phyloP scores from a whole-genome alignment of 1,140 invertebrate species.

The Chironomus tepperi region DNA sequence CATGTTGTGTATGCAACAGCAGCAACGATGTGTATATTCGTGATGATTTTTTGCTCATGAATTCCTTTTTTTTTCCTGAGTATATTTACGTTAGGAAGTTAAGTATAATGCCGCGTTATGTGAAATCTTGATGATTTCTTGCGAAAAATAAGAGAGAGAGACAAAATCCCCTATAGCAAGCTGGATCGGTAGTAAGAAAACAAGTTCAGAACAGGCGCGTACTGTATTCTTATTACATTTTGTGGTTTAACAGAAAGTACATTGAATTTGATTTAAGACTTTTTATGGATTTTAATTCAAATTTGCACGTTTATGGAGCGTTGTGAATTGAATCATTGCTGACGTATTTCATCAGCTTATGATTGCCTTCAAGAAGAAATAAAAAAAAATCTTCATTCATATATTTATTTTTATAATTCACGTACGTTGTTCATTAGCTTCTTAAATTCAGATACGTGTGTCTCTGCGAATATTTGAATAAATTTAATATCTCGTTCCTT shows the following conservation, averaged over 20 bases:
- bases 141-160: neutral
- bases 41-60: neutral
- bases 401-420: too few species aligned
- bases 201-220: neutral
- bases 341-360: neutral
- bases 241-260: neutral
- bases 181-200: neutral
- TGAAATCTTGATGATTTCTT: slow-evolving; percentile 2
- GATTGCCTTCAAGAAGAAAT: neutral
- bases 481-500: neutral
- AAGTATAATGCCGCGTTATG: neutral
- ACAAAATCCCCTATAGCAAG: neutral
- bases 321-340: neutral
- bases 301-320: neutral
- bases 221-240: neutral
- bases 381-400: too few species aligned
- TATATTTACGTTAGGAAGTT: neutral
- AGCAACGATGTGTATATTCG: neutral
- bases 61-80: neutral
- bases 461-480: neutral
- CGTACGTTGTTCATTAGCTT: neutral
- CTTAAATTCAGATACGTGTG: neutral
- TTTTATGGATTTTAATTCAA: too few species aligned
- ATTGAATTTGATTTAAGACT: too few species aligned
- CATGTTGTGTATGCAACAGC: slow-evolving; percentile 22